Evolutionary conservation across 2,113 vertebrate species (phyloP).

Genomic region (Cryptotis parvus): DNA sequence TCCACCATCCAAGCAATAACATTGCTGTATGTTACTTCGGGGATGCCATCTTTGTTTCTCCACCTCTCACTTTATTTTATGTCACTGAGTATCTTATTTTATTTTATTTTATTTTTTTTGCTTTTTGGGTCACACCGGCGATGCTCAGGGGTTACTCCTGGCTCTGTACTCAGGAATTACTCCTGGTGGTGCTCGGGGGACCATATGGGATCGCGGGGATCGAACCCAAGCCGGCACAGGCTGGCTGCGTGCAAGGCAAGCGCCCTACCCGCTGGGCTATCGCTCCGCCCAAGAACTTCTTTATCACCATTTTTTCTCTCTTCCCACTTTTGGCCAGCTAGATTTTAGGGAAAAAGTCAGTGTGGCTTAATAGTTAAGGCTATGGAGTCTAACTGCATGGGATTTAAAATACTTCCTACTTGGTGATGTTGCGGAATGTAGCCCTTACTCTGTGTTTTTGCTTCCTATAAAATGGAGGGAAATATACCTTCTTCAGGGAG

Average conservation of each 20-base stretch:
- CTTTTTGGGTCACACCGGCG: neutral
- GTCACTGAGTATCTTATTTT: neutral
- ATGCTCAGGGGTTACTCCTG: no score
- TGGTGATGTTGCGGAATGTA: neutral
- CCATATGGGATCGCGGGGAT: no score
- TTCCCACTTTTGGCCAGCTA: neutral
- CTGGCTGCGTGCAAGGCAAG: no score
- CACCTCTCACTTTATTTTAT: neutral
- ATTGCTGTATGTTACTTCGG: neutral
- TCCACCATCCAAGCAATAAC: accelerated
- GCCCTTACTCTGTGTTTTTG: neutral
- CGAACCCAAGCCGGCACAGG: no score
- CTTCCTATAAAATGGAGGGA: neutral
- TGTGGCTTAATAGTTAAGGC: no score
- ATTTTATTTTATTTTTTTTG: no score
- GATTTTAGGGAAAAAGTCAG: slow-evolving; percentile 1
- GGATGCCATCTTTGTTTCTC: neutral
- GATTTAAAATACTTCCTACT: neutral
- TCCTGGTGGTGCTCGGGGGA: no score
- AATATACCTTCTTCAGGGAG: neutral
- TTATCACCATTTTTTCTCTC: neutral
- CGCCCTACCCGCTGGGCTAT: no score
- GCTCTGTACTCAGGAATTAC: no score
- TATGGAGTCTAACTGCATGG: neutral
- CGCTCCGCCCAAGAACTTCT: neutral